Base-by-base conservation (phyloP, 2,797 vertebrate genomes). In the Aldrovandia affinis region DNA sequence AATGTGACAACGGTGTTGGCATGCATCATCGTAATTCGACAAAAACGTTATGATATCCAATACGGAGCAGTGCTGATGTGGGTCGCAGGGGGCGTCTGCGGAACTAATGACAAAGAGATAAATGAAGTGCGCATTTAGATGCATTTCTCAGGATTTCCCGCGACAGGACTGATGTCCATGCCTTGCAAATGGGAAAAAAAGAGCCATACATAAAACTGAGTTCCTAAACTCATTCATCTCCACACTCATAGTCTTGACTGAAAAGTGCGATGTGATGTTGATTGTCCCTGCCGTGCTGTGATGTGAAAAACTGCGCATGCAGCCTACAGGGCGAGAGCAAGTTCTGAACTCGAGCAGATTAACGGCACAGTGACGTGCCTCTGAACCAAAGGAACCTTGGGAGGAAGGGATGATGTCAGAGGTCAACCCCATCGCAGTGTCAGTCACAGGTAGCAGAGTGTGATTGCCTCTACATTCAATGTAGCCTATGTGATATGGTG, bases 91-190 rank as follows among this genome's bases (percentile, higher is more conserved):
- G 28, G 42, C 88, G 88, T 89, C 89, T 86, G 78, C 80, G 75
- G 90, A 81, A 85, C 89, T 93, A 94, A 95, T 91, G 92, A 94
- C 89, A 90, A 92, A 91, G 91, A 94, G 93, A 95, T 90, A 92
- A 94, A 95, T 94, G 88, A 94, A 93, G 90, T 88, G 89, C 91
- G 92, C 88, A 88, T 88, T 92, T 89, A 90, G 86, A 84, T 86
- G 78, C 59, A 90, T 86, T 88, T 90, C 90, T 89, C 86, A 20
- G 83, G 81, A 80, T 82, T 81, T 30, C 59, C 18, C 80, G 36
- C 89, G 91, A 93, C 90, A 91, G 86, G 80, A 85, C 65, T 86
- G 89, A 92, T 73, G 86, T 88, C 85, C 87, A n/a, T 55, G 84
- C 57, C 2, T 90, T 86, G 47, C n/a, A 73, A 82, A 91, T 89